Evolutionary conservation across 35 echinoderm and acorn worm species (phyloP), one percentile per base, ranked within the genome.

Genomic region (Heliocidaris tuberculata): DNA sequence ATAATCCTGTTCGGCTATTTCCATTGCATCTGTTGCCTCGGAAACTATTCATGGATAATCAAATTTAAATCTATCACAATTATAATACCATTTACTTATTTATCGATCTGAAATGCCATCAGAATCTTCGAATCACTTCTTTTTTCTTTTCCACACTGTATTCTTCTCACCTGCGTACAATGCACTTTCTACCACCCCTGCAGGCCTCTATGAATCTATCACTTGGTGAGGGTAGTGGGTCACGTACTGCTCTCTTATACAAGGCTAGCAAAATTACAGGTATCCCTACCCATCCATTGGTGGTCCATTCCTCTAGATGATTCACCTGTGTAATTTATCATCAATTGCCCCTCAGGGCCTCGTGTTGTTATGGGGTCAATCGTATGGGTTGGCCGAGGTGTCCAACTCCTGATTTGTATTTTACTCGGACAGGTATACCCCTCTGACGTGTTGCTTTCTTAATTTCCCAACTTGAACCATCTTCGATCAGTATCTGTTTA

Each of bases 311-410:
- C 65, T n/a, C 21, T 0, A 78, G 65, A 78, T 78, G 65, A 78
- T 78, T 78, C 65, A 78, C 65, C 65, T 78, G 65, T 78, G 27
- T 78, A 78, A 78, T 78, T 78, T n/a, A 78, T 78, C 65, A 78
- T 27, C 65, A n/a, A 24, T 78, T 78, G 27, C 11, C 65, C 65
- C 65, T 78, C 21, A 78, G 65, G 65, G 65, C 15, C 65, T 17
- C 65, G 65, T 78, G 65, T 78, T 19, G 21, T 27, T 78, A 78
- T 27, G 2, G 65, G 65, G 65, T 78, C 65, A 78, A 78, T 78
- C 65, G 65, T 78, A 27, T 78, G 65, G 65, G 65, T 78, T 78
- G 19, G 27, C 27, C 65, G 27, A 78, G 65, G 65, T 78, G 65
- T 78, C 65, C n/a, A 78, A n/a, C 21, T n/a, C 65, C 17, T n/a